These are phyloP conservation scores for Pithys albifrons DNA, from an alignment of 2,113 vertebrate species.

Conservation along the genomic window DNA sequence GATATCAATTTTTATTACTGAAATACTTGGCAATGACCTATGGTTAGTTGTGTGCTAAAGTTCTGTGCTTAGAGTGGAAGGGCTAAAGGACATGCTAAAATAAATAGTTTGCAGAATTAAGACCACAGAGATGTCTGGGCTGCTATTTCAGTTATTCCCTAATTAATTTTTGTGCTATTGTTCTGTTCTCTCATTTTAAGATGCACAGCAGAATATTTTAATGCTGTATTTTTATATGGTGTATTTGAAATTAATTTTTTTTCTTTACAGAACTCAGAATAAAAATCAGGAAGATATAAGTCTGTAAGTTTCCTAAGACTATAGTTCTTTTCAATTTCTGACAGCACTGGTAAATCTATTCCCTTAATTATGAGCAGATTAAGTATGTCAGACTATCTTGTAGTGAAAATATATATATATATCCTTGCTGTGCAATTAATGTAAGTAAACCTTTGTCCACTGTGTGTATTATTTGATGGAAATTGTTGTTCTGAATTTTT, in stretches of 20 bases:
- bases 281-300: not conserved
- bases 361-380: not conserved
- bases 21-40: not conserved
- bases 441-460: not conserved
- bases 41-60: not conserved
- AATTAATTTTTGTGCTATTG: not conserved
- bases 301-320: not conserved
- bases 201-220: not conserved
- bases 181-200: not conserved
- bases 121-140: not conserved
- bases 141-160: not conserved
- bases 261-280: not conserved
- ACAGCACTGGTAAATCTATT: not conserved
- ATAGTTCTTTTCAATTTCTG: not conserved
- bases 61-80: not conserved
- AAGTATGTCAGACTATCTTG: not conserved
- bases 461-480: not conserved
- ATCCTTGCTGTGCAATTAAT: not conserved
- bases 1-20: not conserved
- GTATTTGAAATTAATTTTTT: not conserved
- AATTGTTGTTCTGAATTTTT: not conserved
- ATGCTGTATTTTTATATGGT: not conserved
- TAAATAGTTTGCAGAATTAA: not conserved
- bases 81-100: not conserved
- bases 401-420: not conserved